phyloP scores from a whole-genome alignment of 2,113 vertebrate genomes.

The Girardinichthys multiradiatus region DNA sequence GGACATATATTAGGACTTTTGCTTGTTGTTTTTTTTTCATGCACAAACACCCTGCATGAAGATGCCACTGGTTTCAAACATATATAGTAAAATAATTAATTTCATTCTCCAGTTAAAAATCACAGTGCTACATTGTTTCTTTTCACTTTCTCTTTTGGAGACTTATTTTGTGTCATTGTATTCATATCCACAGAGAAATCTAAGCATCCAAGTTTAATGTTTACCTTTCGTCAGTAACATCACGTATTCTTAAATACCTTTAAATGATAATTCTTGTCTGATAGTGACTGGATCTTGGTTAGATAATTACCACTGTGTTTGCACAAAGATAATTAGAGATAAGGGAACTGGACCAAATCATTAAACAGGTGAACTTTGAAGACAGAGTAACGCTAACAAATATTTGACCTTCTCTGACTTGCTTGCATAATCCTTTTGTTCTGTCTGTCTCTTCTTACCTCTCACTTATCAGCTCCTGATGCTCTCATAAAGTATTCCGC shows the following conservation, averaged over 20 bases:
- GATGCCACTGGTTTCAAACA: not conserved
- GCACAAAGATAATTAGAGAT: not conserved
- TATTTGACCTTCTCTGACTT: constrained; percentile 2
- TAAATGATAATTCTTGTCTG: not conserved
- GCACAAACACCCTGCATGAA: not conserved
- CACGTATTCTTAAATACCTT: not conserved
- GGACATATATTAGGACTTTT: not conserved
- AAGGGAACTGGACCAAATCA: not conserved
- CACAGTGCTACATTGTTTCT: not conserved
- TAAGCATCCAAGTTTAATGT: constrained; percentile 50
- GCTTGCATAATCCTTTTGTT: not conserved
- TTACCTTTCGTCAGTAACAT: constrained; percentile 31
- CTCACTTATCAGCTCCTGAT: constrained; percentile 53
- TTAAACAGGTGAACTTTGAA: not conserved
- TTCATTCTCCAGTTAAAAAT: not conserved
- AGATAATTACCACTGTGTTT: not conserved
- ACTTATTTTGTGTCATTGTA: not conserved
- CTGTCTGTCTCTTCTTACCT: not conserved
- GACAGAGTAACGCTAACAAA: not conserved
- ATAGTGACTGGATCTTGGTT: not conserved
- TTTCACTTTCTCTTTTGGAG: not conserved
- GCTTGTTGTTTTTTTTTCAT: not conserved
- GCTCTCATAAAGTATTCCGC: constrained; percentile 57
- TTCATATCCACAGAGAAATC: not conserved
- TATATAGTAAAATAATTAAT: not conserved